Evolutionary conservation across 37 sponge, comb jelly and placozoan genomes (phyloP), one percentile per base, ranked within the genome.

Genomic region (Trichoplax adhaerens): DNA sequence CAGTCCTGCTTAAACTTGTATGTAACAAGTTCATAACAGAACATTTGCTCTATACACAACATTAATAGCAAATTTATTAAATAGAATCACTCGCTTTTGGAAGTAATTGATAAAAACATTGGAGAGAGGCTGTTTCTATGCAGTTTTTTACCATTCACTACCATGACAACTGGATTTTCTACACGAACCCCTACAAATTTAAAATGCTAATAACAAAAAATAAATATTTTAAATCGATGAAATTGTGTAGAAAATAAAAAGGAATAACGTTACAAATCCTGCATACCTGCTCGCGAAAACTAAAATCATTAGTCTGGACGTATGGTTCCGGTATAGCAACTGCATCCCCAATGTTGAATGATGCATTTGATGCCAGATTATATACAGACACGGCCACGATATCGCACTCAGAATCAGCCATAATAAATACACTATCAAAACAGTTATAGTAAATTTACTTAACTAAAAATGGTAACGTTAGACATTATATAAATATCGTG

Each of bases 331-430:
- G 80, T 10, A 82, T 55, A 1, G 72, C 66, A 54, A 86, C 65
- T 4, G 80, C 56, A 29, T 82, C 83, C n/a, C 87, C 87, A 1
- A 73, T 53, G 47, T 12, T 58, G 62, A 81, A 63, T 52, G 62
- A 70, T 48, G 59, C 73, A 61, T 64, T 58, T n/a, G 50, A 62
- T 4, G 77, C 81, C 74, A 86, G 6, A 57, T 86, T 86, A 75
- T 86, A 82, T 49, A 86, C 7, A 1, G 81, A 77, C 58, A 82
- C 56, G 1, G 83, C 83, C 48, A 82, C 50, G 62, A 65, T 50
- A 1, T 58, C 73, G 1, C 71, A 77, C 53, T 51, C 48, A 5
- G 47, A 7, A 66, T 86, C 87, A 58, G 83, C 73, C 54, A 78
- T 3, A 3, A 82, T 78, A 70, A 79, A 73, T 10, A 70, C 79